Percentiles rank a stretch among this genome's conserved stretches.
Evolutionary conservation across 1,140 invertebrate species (phyloP).

Genomic region (Drosophila repletoides): DNA sequence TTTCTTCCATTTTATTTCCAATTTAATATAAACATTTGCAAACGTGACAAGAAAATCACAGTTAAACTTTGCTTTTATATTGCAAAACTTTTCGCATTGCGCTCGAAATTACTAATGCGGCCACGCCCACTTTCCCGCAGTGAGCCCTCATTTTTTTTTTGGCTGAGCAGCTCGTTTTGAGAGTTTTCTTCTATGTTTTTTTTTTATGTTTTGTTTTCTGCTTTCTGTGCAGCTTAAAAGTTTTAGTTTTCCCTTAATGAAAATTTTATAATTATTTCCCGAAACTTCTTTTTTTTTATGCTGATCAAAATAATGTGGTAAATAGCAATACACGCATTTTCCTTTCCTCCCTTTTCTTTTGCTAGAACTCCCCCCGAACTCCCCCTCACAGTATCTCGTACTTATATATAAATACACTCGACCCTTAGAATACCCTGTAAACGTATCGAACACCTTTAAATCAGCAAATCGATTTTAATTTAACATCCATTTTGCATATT

Average conservation of each 20-base stretch:
- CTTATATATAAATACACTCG: neutral
- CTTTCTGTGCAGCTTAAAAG: constrained; percentile 15
- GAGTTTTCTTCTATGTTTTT: constrained; percentile 2
- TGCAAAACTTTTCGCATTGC: constrained; percentile 67
- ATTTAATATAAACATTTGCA: constrained; percentile 49
- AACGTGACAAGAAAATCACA: constrained; percentile 73
- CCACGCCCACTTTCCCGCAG: neutral
- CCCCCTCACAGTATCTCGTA: neutral
- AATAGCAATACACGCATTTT: constrained; percentile 32
- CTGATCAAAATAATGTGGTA: too few species aligned
- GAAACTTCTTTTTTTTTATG: constrained; percentile 18
- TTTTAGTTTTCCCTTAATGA: constrained; percentile 34
- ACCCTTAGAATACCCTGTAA: constrained; percentile 17
- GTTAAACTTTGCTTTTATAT: constrained; percentile 70
- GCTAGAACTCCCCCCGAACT: too few species aligned
- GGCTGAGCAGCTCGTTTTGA: neutral
- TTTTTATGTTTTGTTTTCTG: constrained; percentile 17
- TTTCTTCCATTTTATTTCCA: too few species aligned
- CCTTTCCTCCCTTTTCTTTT: neutral
- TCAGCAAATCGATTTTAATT: too few species aligned
- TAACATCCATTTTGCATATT: too few species aligned
- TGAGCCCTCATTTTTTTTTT: constrained; percentile 3
- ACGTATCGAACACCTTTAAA: constrained; percentile 10
- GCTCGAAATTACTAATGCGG: constrained; percentile 44
- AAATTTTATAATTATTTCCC: constrained; percentile 39